A percentile compares a stretch with the other conserved stretches of the same genome.
Evolutionary conservation across 2,797 vertebrate species (phyloP).

Genomic region (Sebastes wilsoni): DNA sequence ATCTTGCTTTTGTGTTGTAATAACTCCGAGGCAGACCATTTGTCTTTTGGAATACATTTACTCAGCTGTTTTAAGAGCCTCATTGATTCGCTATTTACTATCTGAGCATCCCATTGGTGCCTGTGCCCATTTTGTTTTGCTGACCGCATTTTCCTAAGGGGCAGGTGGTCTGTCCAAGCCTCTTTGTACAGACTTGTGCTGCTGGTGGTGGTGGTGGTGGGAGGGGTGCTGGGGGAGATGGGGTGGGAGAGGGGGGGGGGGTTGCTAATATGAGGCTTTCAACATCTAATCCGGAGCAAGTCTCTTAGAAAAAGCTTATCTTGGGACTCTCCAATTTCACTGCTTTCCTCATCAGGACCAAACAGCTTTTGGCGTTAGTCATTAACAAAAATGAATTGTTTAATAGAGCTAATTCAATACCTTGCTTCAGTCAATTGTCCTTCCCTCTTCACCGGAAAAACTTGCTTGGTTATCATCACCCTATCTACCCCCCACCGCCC

Average conservation of each 20-base stretch:
- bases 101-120: slow-evolving; percentile 17
- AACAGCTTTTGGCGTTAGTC: background rate
- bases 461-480: slow-evolving; percentile 65
- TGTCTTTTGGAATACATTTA: slow-evolving; percentile 24
- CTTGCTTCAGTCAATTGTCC: slow-evolving; percentile 29
- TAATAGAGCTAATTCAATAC: slow-evolving; percentile 24
- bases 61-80: slow-evolving; percentile 14
- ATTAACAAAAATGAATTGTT: background rate
- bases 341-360: slow-evolving; percentile 11
- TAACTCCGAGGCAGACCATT: background rate
- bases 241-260: background rate
- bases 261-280: slow-evolving; percentile 51
- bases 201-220: too few relatives aligned
- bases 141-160: slow-evolving; percentile 51
- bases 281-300: slow-evolving; percentile 55
- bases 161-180: slow-evolving; percentile 62
- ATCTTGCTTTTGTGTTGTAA: slow-evolving; percentile 5
- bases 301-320: slow-evolving; percentile 56
- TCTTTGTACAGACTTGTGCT: slow-evolving; percentile 57
- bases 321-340: slow-evolving; percentile 38
- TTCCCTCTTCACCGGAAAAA: slow-evolving; percentile 53
- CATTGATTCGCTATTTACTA: slow-evolving; percentile 29
- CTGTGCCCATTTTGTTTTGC: slow-evolving; percentile 42
- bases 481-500: slow-evolving; percentile 30
- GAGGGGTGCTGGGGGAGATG: too few relatives aligned